phyloP scores from a whole-genome alignment of 1,140 invertebrate genomes.

The Anadara kagoshimensis region DNA sequence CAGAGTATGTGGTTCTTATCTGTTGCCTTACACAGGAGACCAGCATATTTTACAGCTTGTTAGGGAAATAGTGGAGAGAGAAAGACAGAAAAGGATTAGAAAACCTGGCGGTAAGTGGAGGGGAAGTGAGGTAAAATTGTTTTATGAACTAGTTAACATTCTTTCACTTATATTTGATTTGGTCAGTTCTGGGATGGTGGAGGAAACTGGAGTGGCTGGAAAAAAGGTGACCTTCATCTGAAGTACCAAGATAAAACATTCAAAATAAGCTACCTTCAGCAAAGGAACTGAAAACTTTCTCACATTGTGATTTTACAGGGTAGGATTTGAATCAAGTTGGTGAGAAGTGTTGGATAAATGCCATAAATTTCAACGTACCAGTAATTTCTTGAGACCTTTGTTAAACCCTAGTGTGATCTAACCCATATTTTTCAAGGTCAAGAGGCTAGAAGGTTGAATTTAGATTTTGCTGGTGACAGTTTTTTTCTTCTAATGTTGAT shows the following conservation, averaged over 20 bases:
- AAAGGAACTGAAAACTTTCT: not conserved
- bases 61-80: conserved; percentile 57
- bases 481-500: too few species aligned
- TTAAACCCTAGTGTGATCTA: too few species aligned
- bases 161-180: not conserved
- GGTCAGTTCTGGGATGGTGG: not conserved
- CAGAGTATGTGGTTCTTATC: conserved; percentile 71
- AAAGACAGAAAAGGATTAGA: conserved; percentile 45
- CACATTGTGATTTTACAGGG: too few species aligned
- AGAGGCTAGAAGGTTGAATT: too few species aligned
- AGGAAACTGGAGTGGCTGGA: not conserved
- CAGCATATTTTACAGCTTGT: conserved; percentile 66
- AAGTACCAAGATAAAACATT: too few species aligned
- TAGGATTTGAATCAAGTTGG: too few species aligned
- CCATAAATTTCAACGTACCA: too few species aligned
- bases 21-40: conserved; percentile 69
- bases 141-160: not conserved
- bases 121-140: not conserved
- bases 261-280: too few species aligned
- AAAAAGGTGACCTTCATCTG: not conserved
- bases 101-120: conserved; percentile 53
- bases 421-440: too few species aligned
- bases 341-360: too few species aligned
- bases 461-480: too few species aligned
- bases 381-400: too few species aligned